Evolutionary conservation across 2,113 vertebrate genomes (phyloP), one percentile per base, ranked within the genome.

Genomic region (Clupea harengus): DNA sequence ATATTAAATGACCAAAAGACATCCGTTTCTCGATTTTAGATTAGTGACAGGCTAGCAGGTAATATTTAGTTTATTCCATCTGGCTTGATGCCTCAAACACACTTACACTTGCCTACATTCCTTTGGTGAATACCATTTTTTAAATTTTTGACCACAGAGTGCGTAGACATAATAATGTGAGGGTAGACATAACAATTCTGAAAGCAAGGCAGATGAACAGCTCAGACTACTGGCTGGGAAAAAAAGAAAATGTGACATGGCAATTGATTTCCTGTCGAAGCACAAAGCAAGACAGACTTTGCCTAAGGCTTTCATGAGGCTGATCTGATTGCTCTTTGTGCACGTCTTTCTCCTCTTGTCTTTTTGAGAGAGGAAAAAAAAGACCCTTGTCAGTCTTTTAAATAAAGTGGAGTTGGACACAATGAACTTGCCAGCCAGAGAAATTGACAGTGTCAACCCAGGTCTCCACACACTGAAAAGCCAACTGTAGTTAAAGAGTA

Each of bases 191-290:
- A 28, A 60, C 54, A 25, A 81, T 85, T 8, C 20, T 83, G 6
- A 82, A 3, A 83, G 85, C 18, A 81, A 85, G 87, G 87, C 50
- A 25, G 83, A 22, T 83, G 81, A 78, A 47, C 85, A 86, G 20
- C 86, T 49, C 28, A 3, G 0, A 45, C 22, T 28, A 7, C 85
- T 82, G 84, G 83, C 49, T 64, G 47, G 72, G 83, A 54, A 72
- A 84, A 45, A 72, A 84, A 39, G 11, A 39, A 39, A 78, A 15
- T n/a, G 22, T 67, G 64, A 47, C 54, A 22, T 81, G 32, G 44
- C 39, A 83, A 88, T 85, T 78, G 81, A 80, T 50, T 83, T 84
- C 50, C n/a, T 72, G 57, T 80, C 46, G 32, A 13, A 81, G 84
- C 64, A 52, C 75, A 85, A 84, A 87, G 45, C 46, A 22, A 17